These are phyloP conservation scores for Dicrurus megarhynchus DNA, from an alignment of 2,113 vertebrate genomes.

Conservation along the genomic window DNA sequence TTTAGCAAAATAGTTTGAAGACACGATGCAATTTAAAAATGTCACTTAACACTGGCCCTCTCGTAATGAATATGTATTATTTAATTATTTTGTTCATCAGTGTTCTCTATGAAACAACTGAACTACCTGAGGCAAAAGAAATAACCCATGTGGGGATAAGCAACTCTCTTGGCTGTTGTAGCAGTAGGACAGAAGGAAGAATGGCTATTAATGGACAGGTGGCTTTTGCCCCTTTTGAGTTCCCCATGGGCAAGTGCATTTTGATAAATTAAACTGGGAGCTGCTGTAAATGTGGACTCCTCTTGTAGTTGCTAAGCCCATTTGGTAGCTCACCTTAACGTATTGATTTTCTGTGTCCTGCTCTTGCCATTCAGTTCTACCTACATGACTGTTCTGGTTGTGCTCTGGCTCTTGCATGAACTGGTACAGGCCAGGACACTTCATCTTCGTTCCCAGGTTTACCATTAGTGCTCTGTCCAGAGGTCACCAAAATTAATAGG, in stretches of 20 bases:
- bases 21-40: neutral
- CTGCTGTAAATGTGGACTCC: neutral
- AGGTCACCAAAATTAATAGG: neutral
- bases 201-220: neutral
- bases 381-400: neutral
- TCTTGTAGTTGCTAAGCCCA: neutral
- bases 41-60: neutral
- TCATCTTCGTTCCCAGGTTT: neutral
- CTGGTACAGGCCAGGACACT: neutral
- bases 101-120: neutral
- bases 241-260: neutral
- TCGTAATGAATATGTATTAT: neutral
- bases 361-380: neutral
- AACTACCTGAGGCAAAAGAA: neutral
- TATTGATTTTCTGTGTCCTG: neutral
- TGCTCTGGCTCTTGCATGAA: neutral
- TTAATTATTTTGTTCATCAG: neutral
- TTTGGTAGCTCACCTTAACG: neutral
- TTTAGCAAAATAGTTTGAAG: constrained; percentile 17
- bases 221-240: neutral
- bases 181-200: neutral
- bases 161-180: neutral
- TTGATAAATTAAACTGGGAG: neutral
- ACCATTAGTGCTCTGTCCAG: neutral
- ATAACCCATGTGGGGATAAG: neutral